A percentile compares a stretch with the other conserved stretches of the same genome.
Conservation (phyloP, 2,113 vertebrate species). For the Girardinichthys multiradiatus region DNA sequence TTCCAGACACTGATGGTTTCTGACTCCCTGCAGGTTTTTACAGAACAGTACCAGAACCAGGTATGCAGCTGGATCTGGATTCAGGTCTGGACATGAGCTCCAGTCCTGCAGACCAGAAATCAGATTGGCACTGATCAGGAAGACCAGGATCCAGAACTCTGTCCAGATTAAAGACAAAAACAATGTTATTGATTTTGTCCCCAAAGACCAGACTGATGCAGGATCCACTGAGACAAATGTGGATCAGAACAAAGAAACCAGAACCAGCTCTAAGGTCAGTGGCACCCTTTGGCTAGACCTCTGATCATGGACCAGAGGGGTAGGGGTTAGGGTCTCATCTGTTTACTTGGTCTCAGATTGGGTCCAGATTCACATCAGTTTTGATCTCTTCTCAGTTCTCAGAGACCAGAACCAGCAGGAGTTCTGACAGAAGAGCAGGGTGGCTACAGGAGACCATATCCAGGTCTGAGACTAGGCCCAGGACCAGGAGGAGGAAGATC, state of each 20-base stretch:
- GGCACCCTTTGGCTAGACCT: neutral
- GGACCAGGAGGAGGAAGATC: constrained; percentile 35
- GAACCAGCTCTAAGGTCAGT: constrained; percentile 26
- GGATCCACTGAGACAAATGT: neutral
- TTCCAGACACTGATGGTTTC: neutral
- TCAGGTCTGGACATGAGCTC: neutral
- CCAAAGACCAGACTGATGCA: neutral
- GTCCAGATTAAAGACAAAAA: neutral
- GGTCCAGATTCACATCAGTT: constrained; percentile 3
- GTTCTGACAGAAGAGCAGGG: neutral
- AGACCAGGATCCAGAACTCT: constrained; percentile 8
- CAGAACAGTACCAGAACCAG: neutral
- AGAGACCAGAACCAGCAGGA: neutral
- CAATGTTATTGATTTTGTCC: neutral
- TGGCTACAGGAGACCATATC: neutral
- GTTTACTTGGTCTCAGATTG: constrained; percentile 17
- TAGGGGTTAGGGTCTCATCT: neutral
- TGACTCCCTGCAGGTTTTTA: constrained; percentile 10
- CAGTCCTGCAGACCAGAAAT: constrained; percentile 27
- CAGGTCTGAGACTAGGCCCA: neutral
- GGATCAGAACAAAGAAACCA: neutral
- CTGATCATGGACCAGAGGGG: neutral
- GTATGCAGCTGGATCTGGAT: neutral
- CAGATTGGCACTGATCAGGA: constrained; percentile 30
- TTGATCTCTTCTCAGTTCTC: neutral